Evolutionary conservation across 2,888 invertebrate species (phyloP).

Genomic region (Dorcus hopei): DNA sequence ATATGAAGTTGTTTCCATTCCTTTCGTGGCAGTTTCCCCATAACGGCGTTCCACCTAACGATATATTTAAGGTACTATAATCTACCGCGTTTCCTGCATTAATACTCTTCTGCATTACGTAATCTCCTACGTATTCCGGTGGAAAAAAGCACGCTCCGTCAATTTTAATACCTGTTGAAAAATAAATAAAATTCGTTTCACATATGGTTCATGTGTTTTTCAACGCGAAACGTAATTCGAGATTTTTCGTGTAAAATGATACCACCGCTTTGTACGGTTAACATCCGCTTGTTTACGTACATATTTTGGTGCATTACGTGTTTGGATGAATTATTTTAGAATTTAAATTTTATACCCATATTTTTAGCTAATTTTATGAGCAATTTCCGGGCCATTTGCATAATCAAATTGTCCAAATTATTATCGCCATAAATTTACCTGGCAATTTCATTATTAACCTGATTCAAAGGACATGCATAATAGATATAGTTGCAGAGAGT

Average conservation of each 20-base stretch:
- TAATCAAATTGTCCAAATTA: too few species aligned
- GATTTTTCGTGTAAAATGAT: too few species aligned
- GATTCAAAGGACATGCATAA: too few species aligned
- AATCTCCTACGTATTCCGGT: slow-evolving; percentile 63
- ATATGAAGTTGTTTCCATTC: slow-evolving; percentile 59
- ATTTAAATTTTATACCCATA: too few species aligned
- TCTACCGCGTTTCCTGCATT: slow-evolving; percentile 53
- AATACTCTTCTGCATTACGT: slow-evolving; percentile 56
- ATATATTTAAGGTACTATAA: slow-evolving; percentile 60
- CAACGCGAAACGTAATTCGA: too few species aligned
- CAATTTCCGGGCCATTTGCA: too few species aligned
- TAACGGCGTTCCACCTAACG: slow-evolving; percentile 61
- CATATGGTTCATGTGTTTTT: slow-evolving; percentile 7
- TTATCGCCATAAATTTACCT: too few species aligned
- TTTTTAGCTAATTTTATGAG: too few species aligned
- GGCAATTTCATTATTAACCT: too few species aligned
- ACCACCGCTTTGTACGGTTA: too few species aligned
- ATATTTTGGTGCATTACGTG: slow-evolving; percentile 3
- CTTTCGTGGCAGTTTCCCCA: slow-evolving; percentile 64
- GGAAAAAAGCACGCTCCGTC: slow-evolving; percentile 60
- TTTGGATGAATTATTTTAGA: not conserved
- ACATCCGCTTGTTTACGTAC: not conserved
- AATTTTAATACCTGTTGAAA: slow-evolving; percentile 21
- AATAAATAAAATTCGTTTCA: slow-evolving; percentile 3
- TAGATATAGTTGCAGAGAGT: too few species aligned